Evolutionary conservation across 2,113 vertebrate genomes (phyloP).

Genomic region (Tragelaphus strepsiceros): DNA sequence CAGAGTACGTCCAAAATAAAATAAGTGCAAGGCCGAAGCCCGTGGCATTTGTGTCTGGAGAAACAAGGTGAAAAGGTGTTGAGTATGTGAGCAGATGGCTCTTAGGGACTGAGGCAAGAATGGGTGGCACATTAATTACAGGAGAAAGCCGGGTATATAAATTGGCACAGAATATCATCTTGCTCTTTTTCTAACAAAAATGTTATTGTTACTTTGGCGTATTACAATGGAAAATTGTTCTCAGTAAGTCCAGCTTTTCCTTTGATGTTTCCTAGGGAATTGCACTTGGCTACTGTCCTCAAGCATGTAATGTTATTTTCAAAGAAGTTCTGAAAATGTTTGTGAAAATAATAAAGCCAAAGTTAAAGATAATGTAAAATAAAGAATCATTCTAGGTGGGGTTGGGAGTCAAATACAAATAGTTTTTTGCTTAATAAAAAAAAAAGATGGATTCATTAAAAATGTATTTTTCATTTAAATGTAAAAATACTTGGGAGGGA

Average conservation of each 20-base stretch:
- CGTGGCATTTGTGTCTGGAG: background rate
- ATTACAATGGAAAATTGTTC: constrained; percentile 41
- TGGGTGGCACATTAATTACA: background rate
- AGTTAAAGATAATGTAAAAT: constrained; percentile 33
- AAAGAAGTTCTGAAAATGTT: constrained; percentile 43
- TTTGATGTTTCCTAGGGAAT: constrained; percentile 37
- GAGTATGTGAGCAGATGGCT: background rate
- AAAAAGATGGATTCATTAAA: background rate
- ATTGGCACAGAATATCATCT: background rate
- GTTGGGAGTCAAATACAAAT: constrained; percentile 7
- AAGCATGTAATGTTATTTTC: constrained; percentile 40
- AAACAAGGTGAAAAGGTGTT: background rate
- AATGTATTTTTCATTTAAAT: background rate
- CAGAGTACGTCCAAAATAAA: background rate
- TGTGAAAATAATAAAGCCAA: constrained; percentile 37
- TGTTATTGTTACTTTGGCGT: background rate
- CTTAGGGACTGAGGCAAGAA: background rate
- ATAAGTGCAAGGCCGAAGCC: background rate
- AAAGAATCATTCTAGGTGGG: background rate
- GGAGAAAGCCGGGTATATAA: background rate
- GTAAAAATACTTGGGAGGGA: background rate
- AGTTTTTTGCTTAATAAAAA: background rate
- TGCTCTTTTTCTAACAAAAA: background rate
- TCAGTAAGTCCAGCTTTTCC: background rate
- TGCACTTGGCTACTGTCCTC: background rate